Evolutionary conservation across 2,888 invertebrate genomes (phyloP).

Genomic region (Cancer borealis): DNA sequence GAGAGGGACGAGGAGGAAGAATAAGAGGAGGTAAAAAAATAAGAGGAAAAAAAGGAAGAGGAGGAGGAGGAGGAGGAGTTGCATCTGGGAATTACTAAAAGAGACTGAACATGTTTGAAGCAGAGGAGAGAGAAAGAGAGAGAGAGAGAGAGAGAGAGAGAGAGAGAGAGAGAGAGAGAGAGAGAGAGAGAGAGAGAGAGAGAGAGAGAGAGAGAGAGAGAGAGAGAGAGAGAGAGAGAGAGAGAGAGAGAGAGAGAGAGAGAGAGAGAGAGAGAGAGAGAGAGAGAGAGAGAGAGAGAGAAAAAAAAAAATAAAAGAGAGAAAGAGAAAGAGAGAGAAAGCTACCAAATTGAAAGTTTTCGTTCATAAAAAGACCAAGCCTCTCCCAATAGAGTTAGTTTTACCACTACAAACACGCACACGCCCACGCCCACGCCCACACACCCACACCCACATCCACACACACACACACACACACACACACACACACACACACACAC

Average conservation of each 20-base stretch:
- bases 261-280: background rate
- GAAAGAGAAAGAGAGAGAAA: too few relatives aligned
- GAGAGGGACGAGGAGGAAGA: background rate
- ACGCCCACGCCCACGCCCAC: too few relatives aligned
- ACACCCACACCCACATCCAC: too few relatives aligned
- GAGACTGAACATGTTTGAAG: too few relatives aligned
- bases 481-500: too few relatives aligned
- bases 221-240: constrained; percentile 1
- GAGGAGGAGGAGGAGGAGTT: background rate
- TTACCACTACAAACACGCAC: too few relatives aligned
- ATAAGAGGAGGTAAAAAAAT: background rate
- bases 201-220: background rate
- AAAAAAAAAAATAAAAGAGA: too few relatives aligned
- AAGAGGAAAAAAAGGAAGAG: background rate
- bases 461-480: too few relatives aligned
- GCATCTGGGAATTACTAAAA: too few relatives aligned
- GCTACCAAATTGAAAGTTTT: too few relatives aligned
- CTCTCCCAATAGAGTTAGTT: too few relatives aligned
- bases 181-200: background rate
- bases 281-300: background rate
- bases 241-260: constrained; percentile 1
- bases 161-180: background rate
- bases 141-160: background rate
- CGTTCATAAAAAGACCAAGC: too few relatives aligned
- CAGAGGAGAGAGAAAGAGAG: background rate